These are phyloP conservation scores for Tetraodon nigroviridis DNA, from an alignment of 2,113 vertebrate species.

Conservation along the genomic window DNA sequence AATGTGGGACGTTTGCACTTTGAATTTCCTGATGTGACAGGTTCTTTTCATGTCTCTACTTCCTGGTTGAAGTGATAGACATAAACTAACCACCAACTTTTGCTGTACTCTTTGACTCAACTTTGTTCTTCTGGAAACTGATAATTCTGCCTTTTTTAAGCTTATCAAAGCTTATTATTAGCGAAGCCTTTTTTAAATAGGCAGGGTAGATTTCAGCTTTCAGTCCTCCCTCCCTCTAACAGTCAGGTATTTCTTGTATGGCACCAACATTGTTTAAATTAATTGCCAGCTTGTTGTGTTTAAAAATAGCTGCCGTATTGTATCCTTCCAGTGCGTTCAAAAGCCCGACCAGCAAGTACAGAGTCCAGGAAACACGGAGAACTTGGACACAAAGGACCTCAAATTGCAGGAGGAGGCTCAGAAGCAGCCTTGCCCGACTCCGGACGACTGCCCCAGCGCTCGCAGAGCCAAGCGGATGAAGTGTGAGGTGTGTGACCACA, in stretches of 20 bases:
- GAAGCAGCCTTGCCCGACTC: slow-evolving; percentile 73
- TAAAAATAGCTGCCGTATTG: not conserved
- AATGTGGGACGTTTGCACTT: not conserved
- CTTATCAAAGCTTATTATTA: not conserved
- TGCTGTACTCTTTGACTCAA: not conserved
- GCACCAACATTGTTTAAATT: not conserved
- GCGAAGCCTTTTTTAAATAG: not conserved
- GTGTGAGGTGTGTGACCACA: slow-evolving; percentile 77
- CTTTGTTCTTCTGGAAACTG: too few relatives aligned
- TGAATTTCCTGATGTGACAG: slow-evolving; percentile 7
- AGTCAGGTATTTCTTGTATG: slow-evolving; percentile 25
- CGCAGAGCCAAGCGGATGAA: slow-evolving; percentile 88
- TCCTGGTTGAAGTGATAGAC: slow-evolving; percentile 14
- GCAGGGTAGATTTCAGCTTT: too few relatives aligned
- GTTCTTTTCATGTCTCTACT: slow-evolving; percentile 19
- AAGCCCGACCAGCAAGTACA: slow-evolving; percentile 76
- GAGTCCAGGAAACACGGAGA: slow-evolving; percentile 73
- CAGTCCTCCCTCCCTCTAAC: not conserved
- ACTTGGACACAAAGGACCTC: slow-evolving; percentile 79
- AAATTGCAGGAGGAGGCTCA: slow-evolving; percentile 83
- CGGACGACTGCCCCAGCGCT: slow-evolving; percentile 73
- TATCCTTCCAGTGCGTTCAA: slow-evolving; percentile 79
- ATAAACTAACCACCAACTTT: slow-evolving; percentile 24
- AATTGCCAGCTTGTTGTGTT: not conserved
- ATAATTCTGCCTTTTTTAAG: too few relatives aligned